Conservation (phyloP, 2,888 invertebrate species). For the Drepana falcataria region DNA sequence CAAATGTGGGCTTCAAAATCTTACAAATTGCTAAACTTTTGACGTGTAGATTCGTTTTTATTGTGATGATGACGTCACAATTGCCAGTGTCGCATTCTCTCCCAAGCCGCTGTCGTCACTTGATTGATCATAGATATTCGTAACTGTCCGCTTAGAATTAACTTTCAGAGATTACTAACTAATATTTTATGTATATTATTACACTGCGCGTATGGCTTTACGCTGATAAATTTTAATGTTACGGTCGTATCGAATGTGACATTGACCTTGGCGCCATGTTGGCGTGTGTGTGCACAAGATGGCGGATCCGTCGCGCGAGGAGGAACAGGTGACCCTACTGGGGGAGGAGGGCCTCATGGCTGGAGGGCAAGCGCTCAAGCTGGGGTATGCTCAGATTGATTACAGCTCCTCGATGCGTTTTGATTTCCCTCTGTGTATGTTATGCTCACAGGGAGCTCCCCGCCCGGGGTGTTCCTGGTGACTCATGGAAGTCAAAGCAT, state of each 20-base stretch:
- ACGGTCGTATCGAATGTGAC: conserved; percentile 54
- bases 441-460: conserved; percentile 4
- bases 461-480: neutral
- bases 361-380: conserved; percentile 97
- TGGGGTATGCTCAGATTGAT: conserved; percentile 89
- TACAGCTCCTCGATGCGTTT: conserved; percentile 56
- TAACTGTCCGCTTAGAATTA: conserved; percentile 19
- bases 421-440: conserved; percentile 42
- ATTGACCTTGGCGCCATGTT: conserved; percentile 79
- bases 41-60: conserved; percentile 28
- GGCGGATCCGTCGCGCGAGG: conserved; percentile 97
- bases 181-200: too few species aligned
- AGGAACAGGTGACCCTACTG: conserved; percentile 96
- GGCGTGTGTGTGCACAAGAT: conserved; percentile 87
- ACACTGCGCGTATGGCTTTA: too few species aligned
- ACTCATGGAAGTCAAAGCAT: conserved; percentile 63
- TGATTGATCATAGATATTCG: conserved; percentile 30
- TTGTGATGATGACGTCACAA: conserved; percentile 36
- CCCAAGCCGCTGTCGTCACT: conserved; percentile 23
- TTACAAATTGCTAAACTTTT: conserved; percentile 17
- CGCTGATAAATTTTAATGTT: conserved; percentile 22
- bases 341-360: conserved; percentile 97
- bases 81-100: conserved; percentile 58
- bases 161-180: conserved; percentile 10
- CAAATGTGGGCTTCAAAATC: conserved; percentile 48